These are phyloP conservation scores for Leptonema lineaticorne DNA, from an alignment of 1,140 invertebrate genomes.

Conservation along the genomic window DNA sequence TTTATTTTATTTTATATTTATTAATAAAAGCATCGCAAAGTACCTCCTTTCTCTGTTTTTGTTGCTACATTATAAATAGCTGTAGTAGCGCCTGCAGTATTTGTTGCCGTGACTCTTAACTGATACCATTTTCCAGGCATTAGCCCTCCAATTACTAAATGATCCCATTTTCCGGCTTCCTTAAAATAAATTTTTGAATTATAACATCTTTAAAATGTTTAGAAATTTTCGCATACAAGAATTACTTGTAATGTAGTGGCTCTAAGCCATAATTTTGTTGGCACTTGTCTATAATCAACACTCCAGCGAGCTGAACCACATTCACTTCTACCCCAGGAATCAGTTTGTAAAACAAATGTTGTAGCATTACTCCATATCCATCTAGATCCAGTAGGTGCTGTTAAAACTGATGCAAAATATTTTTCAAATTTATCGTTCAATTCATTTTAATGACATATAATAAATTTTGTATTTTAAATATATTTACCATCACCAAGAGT, in stretches of 20 bases:
- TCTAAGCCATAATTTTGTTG: conserved; percentile 48
- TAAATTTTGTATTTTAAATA: background rate
- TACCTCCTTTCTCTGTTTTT: conserved; percentile 74
- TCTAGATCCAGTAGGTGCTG: conserved; percentile 50
- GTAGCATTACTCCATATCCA: conserved; percentile 56
- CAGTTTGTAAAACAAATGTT: conserved; percentile 51
- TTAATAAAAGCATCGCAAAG: conserved; percentile 40
- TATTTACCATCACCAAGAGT: conserved; percentile 38
- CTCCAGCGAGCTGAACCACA: conserved; percentile 52
- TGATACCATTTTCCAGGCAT: conserved; percentile 77
- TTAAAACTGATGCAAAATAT: conserved; percentile 47
- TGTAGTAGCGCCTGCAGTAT: conserved; percentile 74
- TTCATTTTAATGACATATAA: background rate
- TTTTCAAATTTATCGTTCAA: background rate
- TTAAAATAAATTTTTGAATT: conserved; percentile 49
- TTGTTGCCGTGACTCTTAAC: conserved; percentile 74
- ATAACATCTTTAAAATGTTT: conserved; percentile 45
- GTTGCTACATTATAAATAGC: conserved; percentile 78
- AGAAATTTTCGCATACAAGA: background rate
- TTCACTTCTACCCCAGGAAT: conserved; percentile 53
- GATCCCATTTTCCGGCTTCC: conserved; percentile 52
- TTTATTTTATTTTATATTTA: background rate
- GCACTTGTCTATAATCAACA: conserved; percentile 51
- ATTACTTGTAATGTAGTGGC: conserved; percentile 45
- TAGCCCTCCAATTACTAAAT: conserved; percentile 62